Conservation (phyloP, 2,797 vertebrate species). For the Acropternis orthonyx region DNA sequence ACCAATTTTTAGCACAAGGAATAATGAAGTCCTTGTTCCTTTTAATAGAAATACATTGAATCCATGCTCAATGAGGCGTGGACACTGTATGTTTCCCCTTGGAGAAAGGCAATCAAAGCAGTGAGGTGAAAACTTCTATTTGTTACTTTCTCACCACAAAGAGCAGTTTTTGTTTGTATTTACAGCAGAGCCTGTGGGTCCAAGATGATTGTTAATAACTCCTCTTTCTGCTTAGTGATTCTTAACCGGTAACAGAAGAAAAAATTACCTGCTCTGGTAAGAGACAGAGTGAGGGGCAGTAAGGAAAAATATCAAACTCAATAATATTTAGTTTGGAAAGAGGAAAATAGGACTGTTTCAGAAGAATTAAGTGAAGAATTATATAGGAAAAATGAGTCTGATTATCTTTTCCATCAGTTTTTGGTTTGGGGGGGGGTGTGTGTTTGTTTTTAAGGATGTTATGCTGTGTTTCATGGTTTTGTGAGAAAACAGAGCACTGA, state of each 20-base stretch:
- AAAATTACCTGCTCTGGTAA: not conserved
- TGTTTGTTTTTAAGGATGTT: not conserved
- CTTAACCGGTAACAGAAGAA: not conserved
- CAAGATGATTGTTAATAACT: not conserved
- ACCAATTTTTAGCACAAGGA: slow-evolving; percentile 20
- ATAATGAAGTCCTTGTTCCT: slow-evolving; percentile 30
- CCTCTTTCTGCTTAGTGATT: not conserved
- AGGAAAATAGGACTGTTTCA: not conserved
- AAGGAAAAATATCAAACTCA: not conserved
- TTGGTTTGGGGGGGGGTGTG: not conserved
- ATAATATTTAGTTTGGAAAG: not conserved
- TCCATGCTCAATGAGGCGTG: slow-evolving; percentile 5
- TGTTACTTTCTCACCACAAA: not conserved
- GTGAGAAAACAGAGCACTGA: not conserved
- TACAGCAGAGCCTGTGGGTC: not conserved
- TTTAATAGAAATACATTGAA: slow-evolving; percentile 25
- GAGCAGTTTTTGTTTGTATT: not conserved
- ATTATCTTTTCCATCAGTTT: not conserved
- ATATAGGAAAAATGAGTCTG: not conserved
- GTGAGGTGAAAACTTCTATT: not conserved
- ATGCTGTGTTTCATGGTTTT: not conserved
- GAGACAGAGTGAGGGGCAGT: not conserved
- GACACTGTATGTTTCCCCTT: not conserved
- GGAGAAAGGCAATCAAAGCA: slow-evolving; percentile 23
- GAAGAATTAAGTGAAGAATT: not conserved